Conservation (phyloP, 2,797 vertebrate species). For the Podargus strigoides region DNA sequence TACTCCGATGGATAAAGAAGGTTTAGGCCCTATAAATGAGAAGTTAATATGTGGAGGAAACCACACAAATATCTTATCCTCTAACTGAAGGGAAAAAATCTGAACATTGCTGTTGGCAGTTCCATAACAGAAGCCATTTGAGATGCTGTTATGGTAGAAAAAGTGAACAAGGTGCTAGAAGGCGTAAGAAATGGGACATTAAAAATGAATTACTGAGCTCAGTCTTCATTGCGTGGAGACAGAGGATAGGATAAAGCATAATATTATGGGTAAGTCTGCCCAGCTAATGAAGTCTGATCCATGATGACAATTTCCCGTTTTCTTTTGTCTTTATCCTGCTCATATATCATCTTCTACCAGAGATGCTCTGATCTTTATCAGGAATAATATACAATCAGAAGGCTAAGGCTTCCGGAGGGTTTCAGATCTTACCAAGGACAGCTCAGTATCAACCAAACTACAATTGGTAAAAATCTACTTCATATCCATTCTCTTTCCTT, state of each 20-base stretch:
- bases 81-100: background rate
- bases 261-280: background rate
- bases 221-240: background rate
- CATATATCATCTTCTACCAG: slow-evolving; percentile 15
- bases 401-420: background rate
- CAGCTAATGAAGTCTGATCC: slow-evolving; percentile 24
- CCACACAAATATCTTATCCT: background rate
- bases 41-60: background rate
- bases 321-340: slow-evolving; percentile 32
- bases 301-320: slow-evolving; percentile 45
- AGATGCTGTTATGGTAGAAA: slow-evolving; percentile 8
- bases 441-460: background rate
- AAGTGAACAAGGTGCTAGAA: slow-evolving; percentile 40
- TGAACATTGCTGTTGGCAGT: slow-evolving; percentile 1
- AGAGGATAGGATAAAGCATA: background rate
- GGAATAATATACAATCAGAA: background rate
- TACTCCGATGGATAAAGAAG: background rate
- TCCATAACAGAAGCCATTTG: background rate
- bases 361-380: slow-evolving; percentile 10
- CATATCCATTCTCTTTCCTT: background rate
- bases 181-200: slow-evolving; percentile 37
- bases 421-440: background rate
- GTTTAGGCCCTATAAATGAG: background rate
- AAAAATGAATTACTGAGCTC: slow-evolving; percentile 46
- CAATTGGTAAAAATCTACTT: background rate